Conservation (phyloP, 2,888 invertebrate genomes). For the Cryptocheilus praepositus region DNA sequence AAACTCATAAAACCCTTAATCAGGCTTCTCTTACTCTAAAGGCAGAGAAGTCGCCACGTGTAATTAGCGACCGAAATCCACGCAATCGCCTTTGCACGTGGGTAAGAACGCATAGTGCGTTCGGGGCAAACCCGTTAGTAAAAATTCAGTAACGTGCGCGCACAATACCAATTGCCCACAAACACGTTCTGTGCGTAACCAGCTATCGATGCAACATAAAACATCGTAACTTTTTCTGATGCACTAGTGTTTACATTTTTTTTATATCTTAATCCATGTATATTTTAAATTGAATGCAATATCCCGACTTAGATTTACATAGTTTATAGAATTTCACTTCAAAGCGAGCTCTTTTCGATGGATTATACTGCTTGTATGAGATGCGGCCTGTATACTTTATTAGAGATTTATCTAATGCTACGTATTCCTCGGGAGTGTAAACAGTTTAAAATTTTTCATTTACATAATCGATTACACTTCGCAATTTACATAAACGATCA, state of each 20-base stretch:
- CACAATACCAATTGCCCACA: slow-evolving; percentile 22
- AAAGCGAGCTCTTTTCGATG: slow-evolving; percentile 35
- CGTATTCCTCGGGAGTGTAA: slow-evolving; percentile 42
- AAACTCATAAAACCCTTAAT: too few species aligned
- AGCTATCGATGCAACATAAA: slow-evolving; percentile 16
- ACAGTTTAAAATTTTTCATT: slow-evolving; percentile 53
- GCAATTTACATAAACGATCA: slow-evolving; percentile 51
- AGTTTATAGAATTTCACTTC: slow-evolving; percentile 52
- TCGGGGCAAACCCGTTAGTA: too few species aligned
- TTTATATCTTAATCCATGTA: slow-evolving; percentile 30
- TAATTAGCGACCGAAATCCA: too few species aligned
- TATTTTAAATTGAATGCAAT: slow-evolving; percentile 21
- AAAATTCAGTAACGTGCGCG: too few species aligned
- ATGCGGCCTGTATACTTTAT: slow-evolving; percentile 50
- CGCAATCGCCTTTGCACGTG: too few species aligned
- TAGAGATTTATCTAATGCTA: slow-evolving; percentile 40
- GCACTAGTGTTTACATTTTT: slow-evolving; percentile 19
- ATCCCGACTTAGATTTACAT: slow-evolving; percentile 43
- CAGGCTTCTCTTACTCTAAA: too few species aligned
- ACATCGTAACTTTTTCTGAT: slow-evolving; percentile 21
- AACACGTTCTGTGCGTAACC: slow-evolving; percentile 29
- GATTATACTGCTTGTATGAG: slow-evolving; percentile 31
- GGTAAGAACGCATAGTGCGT: too few species aligned
- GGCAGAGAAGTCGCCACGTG: too few species aligned
- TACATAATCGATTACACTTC: slow-evolving; percentile 51